Evolutionary conservation across 2,113 vertebrate genomes (phyloP), one percentile per base, ranked within the genome.

Genomic region (Myxocyprinus asiaticus): DNA sequence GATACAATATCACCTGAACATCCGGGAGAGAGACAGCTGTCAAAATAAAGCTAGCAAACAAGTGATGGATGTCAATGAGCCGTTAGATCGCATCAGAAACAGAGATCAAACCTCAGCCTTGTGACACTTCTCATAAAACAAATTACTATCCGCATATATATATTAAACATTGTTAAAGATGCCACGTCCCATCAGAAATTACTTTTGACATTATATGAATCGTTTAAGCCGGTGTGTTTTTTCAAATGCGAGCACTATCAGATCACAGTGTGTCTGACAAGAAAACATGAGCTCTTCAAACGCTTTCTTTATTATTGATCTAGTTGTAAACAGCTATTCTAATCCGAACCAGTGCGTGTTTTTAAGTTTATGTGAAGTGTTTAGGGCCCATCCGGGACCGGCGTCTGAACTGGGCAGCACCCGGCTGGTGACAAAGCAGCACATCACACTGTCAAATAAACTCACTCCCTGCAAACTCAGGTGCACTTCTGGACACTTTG

Each of bases 361-460:
- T 17, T 2, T 2, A 63, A 65, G 14, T 76, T 53, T 63, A 12
- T n/a, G 59, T 63, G 0, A 59, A 74, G 63, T 69, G 79, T 67
- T 72, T 70, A n/a, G 67, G 63, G 15, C 63, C 64, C 58, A 68
- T 79, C 87, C 87, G 87, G 88, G 88, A 86, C 86, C 85, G 90
- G 90, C 86, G 77, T 88, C 88, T 77, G 71, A 78, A 10, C 64
- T 44, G 48, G 80, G 10, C 68, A 84, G 81, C 85, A 56, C 53
- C 87, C 83, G 74, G 62, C 83, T 43, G 68, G 86, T 89, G 85
- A 89, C 90, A 86, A 88, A 89, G 80, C 90, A 86, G 22, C 17
- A 88, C 84, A 68, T 85, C 76, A 55, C 17, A 63, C 10, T 53
- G 47, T 44, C 3, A 0, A n/a, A 75, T 48, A 12, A 33, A 33